These are phyloP conservation scores for Pipistrellus pygmaeus DNA, from an alignment of 2,797 vertebrate genomes.

Conservation along the genomic window DNA sequence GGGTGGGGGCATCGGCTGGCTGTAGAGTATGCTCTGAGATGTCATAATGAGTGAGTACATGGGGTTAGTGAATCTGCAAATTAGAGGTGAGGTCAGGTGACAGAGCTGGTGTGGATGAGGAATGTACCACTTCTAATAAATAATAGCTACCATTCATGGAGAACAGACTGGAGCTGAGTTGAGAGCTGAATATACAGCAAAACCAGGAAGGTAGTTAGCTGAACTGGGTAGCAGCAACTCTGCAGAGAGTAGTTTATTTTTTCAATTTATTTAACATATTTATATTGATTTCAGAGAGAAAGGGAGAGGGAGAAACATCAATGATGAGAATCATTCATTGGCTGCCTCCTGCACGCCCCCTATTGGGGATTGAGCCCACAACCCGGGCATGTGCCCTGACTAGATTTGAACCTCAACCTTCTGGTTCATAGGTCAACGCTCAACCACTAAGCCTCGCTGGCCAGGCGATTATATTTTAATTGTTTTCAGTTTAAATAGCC, in stretches of 20 bases:
- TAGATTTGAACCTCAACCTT: not conserved
- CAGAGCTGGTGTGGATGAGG: not conserved
- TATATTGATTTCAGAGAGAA: not conserved
- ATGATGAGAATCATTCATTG: not conserved
- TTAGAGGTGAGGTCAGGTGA: not conserved
- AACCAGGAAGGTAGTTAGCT: not conserved
- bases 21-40: not conserved
- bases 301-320: not conserved
- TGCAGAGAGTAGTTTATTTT: not conserved
- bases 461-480: not conserved
- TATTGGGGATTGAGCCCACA: not conserved
- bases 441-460: not conserved
- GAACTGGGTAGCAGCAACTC: not conserved
- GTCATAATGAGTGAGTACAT: not conserved
- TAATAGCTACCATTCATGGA: not conserved
- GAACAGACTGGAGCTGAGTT: not conserved
- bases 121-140: not conserved
- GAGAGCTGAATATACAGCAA: not conserved
- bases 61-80: not conserved
- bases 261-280: not conserved
- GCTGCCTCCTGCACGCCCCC: not conserved
- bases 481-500: not conserved
- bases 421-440: not conserved
- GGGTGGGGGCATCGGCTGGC: not conserved
- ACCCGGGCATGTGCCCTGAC: not conserved